A percentile compares a stretch with the other conserved stretches of the same genome.
phyloP scores from a whole-genome alignment of 2,888 invertebrate species.

The Ectemnius cavifrons region DNA sequence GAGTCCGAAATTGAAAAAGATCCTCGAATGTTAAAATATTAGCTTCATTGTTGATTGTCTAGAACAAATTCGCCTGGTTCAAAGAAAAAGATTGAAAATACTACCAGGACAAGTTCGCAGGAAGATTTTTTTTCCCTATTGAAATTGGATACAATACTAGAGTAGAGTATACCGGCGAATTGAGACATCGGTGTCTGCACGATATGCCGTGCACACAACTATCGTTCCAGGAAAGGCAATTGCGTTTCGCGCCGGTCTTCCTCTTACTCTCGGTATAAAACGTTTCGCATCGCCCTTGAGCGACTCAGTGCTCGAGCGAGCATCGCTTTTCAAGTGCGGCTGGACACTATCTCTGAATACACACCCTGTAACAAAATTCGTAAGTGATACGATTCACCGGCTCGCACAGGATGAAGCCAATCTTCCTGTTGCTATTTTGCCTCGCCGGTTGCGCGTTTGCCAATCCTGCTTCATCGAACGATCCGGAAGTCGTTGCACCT shows the following conservation, averaged over 20 bases:
- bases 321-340: background rate
- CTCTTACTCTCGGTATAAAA: constrained; percentile 16
- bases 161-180: no score
- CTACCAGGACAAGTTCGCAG: no score
- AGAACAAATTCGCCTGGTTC: no score
- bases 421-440: constrained; percentile 3
- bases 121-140: no score
- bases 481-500: constrained; percentile 41
- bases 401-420: constrained; percentile 6
- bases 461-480: background rate
- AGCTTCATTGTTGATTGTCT: no score
- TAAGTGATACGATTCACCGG: no score
- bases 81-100: no score
- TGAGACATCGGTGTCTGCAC: no score
- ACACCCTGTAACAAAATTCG: no score
- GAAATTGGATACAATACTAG: no score
- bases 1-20: no score
- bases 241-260: constrained; percentile 23
- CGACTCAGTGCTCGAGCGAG: constrained; percentile 2
- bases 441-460: background rate
- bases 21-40: no score
- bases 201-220: background rate
- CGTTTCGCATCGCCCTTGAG: constrained; percentile 6
- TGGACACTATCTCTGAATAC: background rate
- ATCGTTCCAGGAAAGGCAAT: constrained; percentile 26